A percentile compares a stretch with the other conserved stretches of the same genome.
These are phyloP conservation scores for Drosophila pandora DNA, from an alignment of 1,140 invertebrate species.

Conservation along the genomic window DNA sequence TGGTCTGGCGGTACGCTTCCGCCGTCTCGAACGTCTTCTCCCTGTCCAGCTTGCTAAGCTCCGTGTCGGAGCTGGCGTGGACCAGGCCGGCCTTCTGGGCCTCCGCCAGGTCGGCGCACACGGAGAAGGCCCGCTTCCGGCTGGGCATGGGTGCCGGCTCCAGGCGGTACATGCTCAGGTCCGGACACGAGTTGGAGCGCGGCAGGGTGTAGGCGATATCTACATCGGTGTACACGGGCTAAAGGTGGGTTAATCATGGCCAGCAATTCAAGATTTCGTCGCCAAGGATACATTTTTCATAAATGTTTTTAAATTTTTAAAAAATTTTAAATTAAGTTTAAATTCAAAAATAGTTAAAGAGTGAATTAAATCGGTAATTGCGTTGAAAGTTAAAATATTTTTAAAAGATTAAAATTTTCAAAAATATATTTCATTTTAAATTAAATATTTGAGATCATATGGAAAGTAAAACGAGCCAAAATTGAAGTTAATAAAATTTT, in stretches of 20 bases:
- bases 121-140: constrained; percentile 87
- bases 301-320: no score
- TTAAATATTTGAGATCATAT: no score
- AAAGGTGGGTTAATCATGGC: constrained; percentile 22
- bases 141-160: constrained; percentile 84
- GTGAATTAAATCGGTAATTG: no score
- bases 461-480: no score
- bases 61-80: constrained; percentile 88
- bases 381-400: no score
- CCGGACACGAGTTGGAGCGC: constrained; percentile 86
- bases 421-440: no score
- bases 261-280: not conserved
- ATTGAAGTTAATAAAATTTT: no score
- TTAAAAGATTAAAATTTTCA: no score
- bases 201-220: constrained; percentile 56
- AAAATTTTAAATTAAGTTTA: no score
- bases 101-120: constrained; percentile 83
- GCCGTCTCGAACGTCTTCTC: constrained; percentile 88
- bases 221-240: constrained; percentile 81
- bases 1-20: constrained; percentile 88
- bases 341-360: no score
- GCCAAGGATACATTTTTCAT: not conserved
- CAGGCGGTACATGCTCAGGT: constrained; percentile 85
- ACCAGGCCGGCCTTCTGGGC: constrained; percentile 32
- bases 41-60: constrained; percentile 90